These are phyloP conservation scores for Toxostoma redivivum DNA, from an alignment of 2,113 vertebrate species.

Conservation along the genomic window DNA sequence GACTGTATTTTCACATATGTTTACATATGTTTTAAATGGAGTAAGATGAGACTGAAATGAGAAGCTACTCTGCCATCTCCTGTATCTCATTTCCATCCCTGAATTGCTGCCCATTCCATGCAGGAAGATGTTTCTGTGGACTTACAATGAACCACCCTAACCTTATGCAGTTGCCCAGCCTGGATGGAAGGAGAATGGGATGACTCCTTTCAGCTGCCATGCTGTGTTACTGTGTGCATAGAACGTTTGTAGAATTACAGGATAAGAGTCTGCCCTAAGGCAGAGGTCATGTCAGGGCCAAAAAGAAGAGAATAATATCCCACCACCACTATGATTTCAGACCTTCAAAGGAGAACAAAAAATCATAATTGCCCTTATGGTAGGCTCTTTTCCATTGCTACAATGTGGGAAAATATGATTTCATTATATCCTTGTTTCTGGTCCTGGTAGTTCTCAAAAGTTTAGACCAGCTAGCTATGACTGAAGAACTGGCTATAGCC, in stretches of 20 bases:
- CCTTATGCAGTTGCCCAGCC: not conserved
- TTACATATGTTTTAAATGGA: not conserved
- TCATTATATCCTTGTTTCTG: not conserved
- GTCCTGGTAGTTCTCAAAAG: not conserved
- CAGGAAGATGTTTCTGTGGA: not conserved
- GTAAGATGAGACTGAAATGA: not conserved
- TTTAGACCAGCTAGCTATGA: not conserved
- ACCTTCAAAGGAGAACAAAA: not conserved
- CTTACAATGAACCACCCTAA: not conserved
- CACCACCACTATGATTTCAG: not conserved
- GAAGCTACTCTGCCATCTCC: not conserved
- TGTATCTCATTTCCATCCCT: not conserved
- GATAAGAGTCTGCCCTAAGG: not conserved
- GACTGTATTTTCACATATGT: not conserved
- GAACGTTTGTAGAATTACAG: not conserved
- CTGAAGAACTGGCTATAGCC: not conserved
- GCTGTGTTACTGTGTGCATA: fast-evolving
- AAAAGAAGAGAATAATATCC: not conserved
- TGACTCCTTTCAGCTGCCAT: not conserved
- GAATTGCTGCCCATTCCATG: not conserved
- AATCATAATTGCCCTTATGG: not conserved
- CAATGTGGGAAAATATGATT: not conserved
- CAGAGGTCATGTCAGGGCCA: not conserved
- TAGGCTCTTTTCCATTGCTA: not conserved
- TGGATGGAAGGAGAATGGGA: not conserved